Evolutionary conservation across 2,888 invertebrate genomes (phyloP).

Genomic region (Acronicta leporina): DNA sequence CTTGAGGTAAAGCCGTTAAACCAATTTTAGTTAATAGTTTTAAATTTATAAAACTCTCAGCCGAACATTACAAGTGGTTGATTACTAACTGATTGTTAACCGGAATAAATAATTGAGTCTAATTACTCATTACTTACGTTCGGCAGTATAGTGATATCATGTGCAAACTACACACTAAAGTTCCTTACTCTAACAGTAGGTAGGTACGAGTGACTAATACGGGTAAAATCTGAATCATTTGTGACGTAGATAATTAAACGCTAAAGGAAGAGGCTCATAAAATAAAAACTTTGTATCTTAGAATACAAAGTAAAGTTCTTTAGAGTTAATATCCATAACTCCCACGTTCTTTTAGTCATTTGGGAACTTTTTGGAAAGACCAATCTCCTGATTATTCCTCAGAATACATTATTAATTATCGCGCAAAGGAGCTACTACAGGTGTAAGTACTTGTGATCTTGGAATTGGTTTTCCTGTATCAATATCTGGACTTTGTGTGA

Average conservation of each 20-base stretch:
- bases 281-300: too few relatives aligned
- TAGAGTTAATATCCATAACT: background rate
- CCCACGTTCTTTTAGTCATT: conserved; percentile 40
- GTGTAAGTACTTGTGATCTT: too few relatives aligned
- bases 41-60: background rate
- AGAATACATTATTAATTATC: too few relatives aligned
- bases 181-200: conserved; percentile 15
- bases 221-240: conserved; percentile 39
- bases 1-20: too few relatives aligned
- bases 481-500: too few relatives aligned
- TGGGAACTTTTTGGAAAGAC: background rate
- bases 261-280: background rate
- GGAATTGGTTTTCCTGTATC: background rate
- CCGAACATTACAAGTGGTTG: conserved; percentile 10
- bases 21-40: too few relatives aligned
- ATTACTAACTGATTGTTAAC: conserved; percentile 22
- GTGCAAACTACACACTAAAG: conserved; percentile 27
- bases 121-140: conserved; percentile 47
- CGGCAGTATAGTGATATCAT: conserved; percentile 36
- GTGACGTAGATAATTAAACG: conserved; percentile 36
- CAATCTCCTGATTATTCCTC: background rate
- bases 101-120: conserved; percentile 34
- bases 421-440: too few relatives aligned
- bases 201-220: conserved; percentile 40
- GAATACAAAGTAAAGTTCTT: too few relatives aligned